Percentiles rank a stretch among this genome's conserved stretches.
Conservation (phyloP, 2,888 invertebrate species). For the Dexiosoma caninum region DNA sequence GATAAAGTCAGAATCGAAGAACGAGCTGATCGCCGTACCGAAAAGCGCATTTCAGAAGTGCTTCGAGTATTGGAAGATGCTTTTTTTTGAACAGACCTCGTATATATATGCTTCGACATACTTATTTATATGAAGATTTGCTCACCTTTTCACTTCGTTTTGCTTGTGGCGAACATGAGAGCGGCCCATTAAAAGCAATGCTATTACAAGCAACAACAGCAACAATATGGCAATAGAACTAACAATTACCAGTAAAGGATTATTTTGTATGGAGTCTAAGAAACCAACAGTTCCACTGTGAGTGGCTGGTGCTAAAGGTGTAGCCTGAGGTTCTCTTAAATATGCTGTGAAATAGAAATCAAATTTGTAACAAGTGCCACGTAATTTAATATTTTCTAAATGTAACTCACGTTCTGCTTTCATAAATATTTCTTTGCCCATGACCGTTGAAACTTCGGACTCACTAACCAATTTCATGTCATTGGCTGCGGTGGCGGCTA, state of each 20-base stretch:
- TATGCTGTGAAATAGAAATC: constrained; percentile 70
- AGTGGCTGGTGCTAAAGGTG: constrained; percentile 76
- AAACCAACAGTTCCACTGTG: constrained; percentile 72
- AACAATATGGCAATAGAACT: constrained; percentile 74
- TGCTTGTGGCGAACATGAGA: constrained; percentile 70
- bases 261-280: constrained; percentile 74
- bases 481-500: constrained; percentile 87
- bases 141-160: constrained; percentile 72
- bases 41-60: too few relatives aligned
- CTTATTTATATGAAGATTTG: not conserved
- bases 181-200: constrained; percentile 74
- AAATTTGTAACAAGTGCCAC: not conserved
- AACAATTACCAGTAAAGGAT: constrained; percentile 74
- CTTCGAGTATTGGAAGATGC: too few relatives aligned
- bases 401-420: constrained; percentile 89
- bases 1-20: too few relatives aligned
- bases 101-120: too few relatives aligned
- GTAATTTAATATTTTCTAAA: not conserved
- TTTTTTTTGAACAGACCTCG: too few relatives aligned
- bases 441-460: constrained; percentile 85
- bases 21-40: too few relatives aligned
- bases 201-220: constrained; percentile 73
- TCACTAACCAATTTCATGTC: constrained; percentile 90
- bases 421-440: constrained; percentile 87
- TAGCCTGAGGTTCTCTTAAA: constrained; percentile 76